Percentiles rank a stretch among this genome's conserved stretches.
Conservation (phyloP, 2,888 invertebrate species). For the Plagodis dolabraria region DNA sequence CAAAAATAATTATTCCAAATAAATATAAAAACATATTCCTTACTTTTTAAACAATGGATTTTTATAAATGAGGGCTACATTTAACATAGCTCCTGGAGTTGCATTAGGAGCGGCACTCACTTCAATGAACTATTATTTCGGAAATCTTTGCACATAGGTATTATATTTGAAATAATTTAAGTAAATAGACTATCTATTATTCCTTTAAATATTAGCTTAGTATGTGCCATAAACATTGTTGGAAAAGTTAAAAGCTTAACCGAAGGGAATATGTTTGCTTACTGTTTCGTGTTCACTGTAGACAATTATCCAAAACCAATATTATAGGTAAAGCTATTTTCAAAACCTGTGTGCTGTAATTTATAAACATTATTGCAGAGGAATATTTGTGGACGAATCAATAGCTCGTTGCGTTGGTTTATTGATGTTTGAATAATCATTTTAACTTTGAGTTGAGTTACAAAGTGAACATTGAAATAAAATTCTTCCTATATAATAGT, state of each 20-base stretch:
- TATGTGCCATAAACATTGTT: background rate
- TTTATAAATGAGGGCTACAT: too few species aligned
- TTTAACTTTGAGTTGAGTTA: background rate
- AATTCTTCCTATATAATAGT: background rate
- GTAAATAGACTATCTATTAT: too few species aligned
- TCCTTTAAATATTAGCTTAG: too few species aligned
- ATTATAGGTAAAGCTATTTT: conserved; percentile 16
- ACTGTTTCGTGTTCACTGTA: conserved; percentile 9
- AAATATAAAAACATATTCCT: too few species aligned
- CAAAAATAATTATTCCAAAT: too few species aligned
- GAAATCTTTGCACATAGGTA: too few species aligned
- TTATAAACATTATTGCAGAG: conserved; percentile 16
- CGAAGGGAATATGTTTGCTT: background rate
- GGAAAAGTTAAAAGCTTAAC: background rate
- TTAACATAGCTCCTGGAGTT: too few species aligned
- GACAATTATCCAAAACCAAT: conserved; percentile 4
- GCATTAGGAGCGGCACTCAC: too few species aligned
- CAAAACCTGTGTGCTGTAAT: conserved; percentile 20
- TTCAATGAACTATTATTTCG: too few species aligned
- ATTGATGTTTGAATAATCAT: background rate
- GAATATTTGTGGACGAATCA: conserved; percentile 15
- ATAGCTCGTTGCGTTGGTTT: background rate
- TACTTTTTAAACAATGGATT: too few species aligned
- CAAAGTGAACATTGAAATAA: background rate
- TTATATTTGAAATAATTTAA: too few species aligned